Evolutionary conservation across 2,113 vertebrate genomes (phyloP), one percentile per base, ranked within the genome.

Genomic region (Ardeotis arabs): DNA sequence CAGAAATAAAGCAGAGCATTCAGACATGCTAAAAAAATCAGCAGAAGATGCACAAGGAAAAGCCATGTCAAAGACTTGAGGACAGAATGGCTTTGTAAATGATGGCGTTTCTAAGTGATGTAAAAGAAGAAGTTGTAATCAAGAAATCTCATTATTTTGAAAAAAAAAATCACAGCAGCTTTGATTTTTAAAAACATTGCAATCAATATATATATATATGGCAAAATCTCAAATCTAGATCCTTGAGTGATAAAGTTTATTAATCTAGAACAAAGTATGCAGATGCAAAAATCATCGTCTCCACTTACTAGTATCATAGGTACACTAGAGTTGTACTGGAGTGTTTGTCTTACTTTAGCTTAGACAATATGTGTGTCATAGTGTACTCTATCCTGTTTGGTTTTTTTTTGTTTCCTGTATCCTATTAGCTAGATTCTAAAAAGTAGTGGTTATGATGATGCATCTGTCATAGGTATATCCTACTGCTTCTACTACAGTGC

Each of bases 341-440:
- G 3, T 35, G 41, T 53, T 28, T 80, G 23, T 58, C 13, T 33
- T 59, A 3, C 41, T 67, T 53, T 33, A 45, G 0, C 6, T 72
- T 37, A 23, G 35, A 15, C 31, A 33, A 4, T 5, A 4, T 63
- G 27, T 39, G 21, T 27, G 7, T 72, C 18, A 27, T 0, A 56
- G 12, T 17, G 10, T n/a, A 25, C 23, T 29, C 35, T 63, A 14
- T 3, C 21, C n/a, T 70, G 16, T 0, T 10, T 52, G 14, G 6
- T 44, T 44, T 14, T 44, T 44, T 44, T 44, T 72, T 55, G 29
- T 28, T 0, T 3, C 22, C 10, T 35, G 21, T 50, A 2, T 68
- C 8, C 9, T 12, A 19, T 52, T 16, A 53, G 6, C 14, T 68
- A 24, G 14, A 14, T 41, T 60, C 28, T 60, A 73, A n/a, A 12